Base-by-base conservation (phyloP, 2,113 vertebrate genomes). In the Zosterops pallidus region DNA sequence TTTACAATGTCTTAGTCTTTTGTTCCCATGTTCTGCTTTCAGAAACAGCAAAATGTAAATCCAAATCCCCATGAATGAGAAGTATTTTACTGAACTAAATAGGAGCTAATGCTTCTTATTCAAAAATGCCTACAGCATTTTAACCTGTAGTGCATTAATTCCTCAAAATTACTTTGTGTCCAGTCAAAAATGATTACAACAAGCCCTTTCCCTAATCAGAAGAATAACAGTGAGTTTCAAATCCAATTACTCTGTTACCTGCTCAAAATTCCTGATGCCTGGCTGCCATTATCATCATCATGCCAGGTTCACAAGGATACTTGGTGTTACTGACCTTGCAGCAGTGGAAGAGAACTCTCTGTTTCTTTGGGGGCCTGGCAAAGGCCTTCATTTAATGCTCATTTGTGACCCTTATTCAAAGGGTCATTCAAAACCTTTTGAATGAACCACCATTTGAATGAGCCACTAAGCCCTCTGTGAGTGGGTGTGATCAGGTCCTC, bases 231-330 rank as follows among this genome's bases (percentile, higher is more conserved):
- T 16, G 41, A 68, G 21, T 89, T 92, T 85, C 47, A 85, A 68
- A 84, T 74, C 49, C 59, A 96, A n/a, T 95, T 93, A 87, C 44
- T 76, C 12, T 70, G 9, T 65, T 59, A 82, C 18, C 50, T 92
- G n/a, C 64, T 89, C 25, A 95, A 94, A 71, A 71, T 87, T 90
- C 64, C 53, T 77, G 64, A 74, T 82, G 78, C 49, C n/a, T 78
- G 26, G 47, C 50, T 91, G 67, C 21, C 35, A 21, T 70, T 37
- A 6, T 26, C 42, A 65, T 76, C 60, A 18, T 60, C 46, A 44
- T 42, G n/a, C 13, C 15, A 29, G 13, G 24, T 49, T 72, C 69
- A 22, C 15, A 39, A n/a, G 41, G 63, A 23, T 42, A 21, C 9
- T 22, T 65, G 56, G 35, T 49, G 39, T 65, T 90, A 46, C n/a